Conservation (phyloP, 2,888 invertebrate genomes). For the Hirtodrosophila cameraria region DNA sequence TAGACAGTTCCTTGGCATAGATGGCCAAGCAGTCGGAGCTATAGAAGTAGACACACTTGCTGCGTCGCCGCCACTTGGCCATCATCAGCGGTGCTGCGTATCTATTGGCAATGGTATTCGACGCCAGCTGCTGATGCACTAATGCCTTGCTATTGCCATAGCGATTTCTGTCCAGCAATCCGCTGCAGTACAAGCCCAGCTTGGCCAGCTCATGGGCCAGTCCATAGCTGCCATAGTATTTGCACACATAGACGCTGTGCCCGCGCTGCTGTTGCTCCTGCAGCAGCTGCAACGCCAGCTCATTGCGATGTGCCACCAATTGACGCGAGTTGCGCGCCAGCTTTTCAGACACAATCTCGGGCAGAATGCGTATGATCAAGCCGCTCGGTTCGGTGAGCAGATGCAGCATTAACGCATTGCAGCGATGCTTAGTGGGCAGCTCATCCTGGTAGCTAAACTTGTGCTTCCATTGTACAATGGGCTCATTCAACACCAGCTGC, state of each 20-base stretch:
- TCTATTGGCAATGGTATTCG: conserved; percentile 56
- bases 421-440: conserved; percentile 53
- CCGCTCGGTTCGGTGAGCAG: conserved; percentile 65
- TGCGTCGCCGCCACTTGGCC: conserved; percentile 67
- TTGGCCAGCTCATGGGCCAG: conserved; percentile 59
- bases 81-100: conserved; percentile 69
- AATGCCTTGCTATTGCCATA: conserved; percentile 71
- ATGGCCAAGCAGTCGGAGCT: conserved; percentile 76
- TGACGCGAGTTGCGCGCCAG: conserved; percentile 55
- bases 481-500: conserved; percentile 68
- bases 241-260: conserved; percentile 65
- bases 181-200: conserved; percentile 65
- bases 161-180: conserved; percentile 66
- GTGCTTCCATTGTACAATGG: conserved; percentile 65
- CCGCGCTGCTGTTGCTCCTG: conserved; percentile 49
- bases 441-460: conserved; percentile 53
- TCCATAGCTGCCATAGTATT: conserved; percentile 72
- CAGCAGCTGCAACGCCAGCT: conserved; percentile 51
- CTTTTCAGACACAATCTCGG: conserved; percentile 49
- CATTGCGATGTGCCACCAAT: conserved; percentile 54
- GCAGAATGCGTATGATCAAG: conserved; percentile 51
- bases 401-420: conserved; percentile 60
- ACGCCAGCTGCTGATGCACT: conserved; percentile 49
- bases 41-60: conserved; percentile 66
- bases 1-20: conserved; percentile 61